phyloP scores from a whole-genome alignment of 2,797 vertebrate species.

The Typhlichthys subterraneus region DNA sequence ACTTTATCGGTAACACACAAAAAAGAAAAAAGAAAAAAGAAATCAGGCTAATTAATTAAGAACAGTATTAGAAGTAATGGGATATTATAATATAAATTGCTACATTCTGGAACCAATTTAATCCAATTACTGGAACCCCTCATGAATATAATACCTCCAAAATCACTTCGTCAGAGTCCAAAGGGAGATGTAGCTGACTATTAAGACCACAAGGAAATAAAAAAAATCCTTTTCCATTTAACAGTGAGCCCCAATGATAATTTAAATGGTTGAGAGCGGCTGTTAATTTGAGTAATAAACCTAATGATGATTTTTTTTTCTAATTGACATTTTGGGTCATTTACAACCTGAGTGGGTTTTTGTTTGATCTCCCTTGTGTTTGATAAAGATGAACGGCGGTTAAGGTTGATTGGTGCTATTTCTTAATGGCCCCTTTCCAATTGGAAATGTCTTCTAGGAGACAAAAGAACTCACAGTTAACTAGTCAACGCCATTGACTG shows the following conservation, averaged over 20 bases:
- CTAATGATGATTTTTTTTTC: constrained; percentile 78
- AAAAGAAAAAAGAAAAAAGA: constrained; percentile 52
- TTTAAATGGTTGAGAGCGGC: constrained; percentile 72
- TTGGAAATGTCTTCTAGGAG: constrained; percentile 61
- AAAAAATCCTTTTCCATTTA: constrained; percentile 72
- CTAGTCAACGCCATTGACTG: constrained; percentile 46
- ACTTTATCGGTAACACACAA: constrained; percentile 76
- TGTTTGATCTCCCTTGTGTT: constrained; percentile 69
- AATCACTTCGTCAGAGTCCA: constrained; percentile 84
- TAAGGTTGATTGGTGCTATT: constrained; percentile 62
- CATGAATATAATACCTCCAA: constrained; percentile 87
- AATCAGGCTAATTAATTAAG: constrained; percentile 86
- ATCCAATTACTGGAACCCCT: constrained; percentile 88
- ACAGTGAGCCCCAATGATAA: constrained; percentile 64
- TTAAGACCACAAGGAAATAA: constrained; percentile 62
- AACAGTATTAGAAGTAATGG: constrained; percentile 88
- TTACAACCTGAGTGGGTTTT: constrained; percentile 79
- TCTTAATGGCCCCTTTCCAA: constrained; percentile 62
- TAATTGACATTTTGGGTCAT: constrained; percentile 83
- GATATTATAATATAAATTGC: constrained; percentile 90
- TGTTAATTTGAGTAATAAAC: constrained; percentile 79
- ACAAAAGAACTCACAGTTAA: constrained; percentile 62
- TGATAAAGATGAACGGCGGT: constrained; percentile 66
- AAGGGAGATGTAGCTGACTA: constrained; percentile 83
- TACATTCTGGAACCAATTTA: constrained; percentile 91